A percentile compares a stretch with the other conserved stretches of the same genome.
These are phyloP conservation scores for Drosophila orena DNA, from an alignment of 1,140 invertebrate genomes.

Conservation along the genomic window DNA sequence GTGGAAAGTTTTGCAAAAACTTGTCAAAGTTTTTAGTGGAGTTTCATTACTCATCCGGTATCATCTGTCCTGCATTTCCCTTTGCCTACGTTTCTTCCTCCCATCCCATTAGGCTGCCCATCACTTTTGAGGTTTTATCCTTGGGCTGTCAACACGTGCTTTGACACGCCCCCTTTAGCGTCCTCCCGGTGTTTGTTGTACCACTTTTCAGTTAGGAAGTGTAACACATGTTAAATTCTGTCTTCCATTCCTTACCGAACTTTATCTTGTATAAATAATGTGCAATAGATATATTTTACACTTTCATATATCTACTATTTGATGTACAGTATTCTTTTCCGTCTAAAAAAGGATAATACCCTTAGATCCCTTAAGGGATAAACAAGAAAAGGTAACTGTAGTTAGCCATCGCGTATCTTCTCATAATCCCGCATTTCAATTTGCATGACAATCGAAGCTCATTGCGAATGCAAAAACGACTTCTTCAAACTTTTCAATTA, in stretches of 20 bases:
- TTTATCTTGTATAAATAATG: constrained; percentile 9
- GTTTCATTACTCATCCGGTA: constrained; percentile 60
- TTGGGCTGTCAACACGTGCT: constrained; percentile 49
- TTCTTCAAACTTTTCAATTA: constrained; percentile 58
- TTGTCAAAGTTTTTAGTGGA: constrained; percentile 63
- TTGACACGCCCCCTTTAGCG: constrained; percentile 25
- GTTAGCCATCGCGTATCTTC: constrained; percentile 4
- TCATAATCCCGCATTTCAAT: constrained; percentile 44
- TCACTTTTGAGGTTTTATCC: constrained; percentile 40
- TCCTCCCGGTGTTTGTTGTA: background rate
- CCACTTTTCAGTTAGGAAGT: constrained; percentile 10
- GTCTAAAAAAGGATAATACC: constrained; percentile 10
- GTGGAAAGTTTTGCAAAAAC: constrained; percentile 44
- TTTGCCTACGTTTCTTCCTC: background rate
- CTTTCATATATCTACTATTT: too few species aligned
- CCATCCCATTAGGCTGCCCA: background rate
- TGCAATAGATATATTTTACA: too few species aligned
- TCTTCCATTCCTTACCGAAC: background rate
- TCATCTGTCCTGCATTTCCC: constrained; percentile 34
- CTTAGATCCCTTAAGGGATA: background rate
- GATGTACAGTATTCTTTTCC: background rate
- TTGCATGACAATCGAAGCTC: constrained; percentile 39
- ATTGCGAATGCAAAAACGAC: constrained; percentile 46
- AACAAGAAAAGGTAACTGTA: constrained; percentile 8
- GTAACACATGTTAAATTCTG: constrained; percentile 51